Conservation (phyloP, 2,797 vertebrate species). For the Denticeps clupeoides region DNA sequence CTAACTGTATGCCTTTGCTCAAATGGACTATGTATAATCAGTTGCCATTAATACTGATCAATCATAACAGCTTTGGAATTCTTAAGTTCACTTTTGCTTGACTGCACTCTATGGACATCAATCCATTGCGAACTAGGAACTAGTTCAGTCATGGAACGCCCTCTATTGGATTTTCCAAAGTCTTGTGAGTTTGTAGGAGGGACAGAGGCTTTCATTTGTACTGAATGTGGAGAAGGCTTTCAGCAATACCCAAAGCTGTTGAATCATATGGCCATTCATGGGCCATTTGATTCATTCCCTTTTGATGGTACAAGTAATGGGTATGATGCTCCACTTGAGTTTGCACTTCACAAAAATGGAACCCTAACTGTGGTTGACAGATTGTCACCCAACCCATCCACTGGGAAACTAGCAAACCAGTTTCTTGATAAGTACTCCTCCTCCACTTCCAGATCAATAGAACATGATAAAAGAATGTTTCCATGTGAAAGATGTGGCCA, state of each 20-base stretch:
- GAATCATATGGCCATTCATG: constrained; percentile 60
- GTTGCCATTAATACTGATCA: too few relatives aligned
- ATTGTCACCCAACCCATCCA: constrained; percentile 33
- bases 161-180: constrained; percentile 36
- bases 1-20: too few relatives aligned
- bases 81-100: too few relatives aligned
- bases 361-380: constrained; percentile 58
- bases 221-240: constrained; percentile 71
- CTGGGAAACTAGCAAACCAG: constrained; percentile 38
- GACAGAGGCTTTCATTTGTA: constrained; percentile 64
- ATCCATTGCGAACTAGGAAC: too few relatives aligned
- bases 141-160: constrained; percentile 46
- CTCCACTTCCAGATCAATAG: neutral
- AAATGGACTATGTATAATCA: too few relatives aligned
- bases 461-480: constrained; percentile 26
- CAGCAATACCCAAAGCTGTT: constrained; percentile 57
- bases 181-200: constrained; percentile 37
- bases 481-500: constrained; percentile 62
- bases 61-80: too few relatives aligned
- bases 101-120: too few relatives aligned
- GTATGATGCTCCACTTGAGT: constrained; percentile 60
- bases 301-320: constrained; percentile 56
- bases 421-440: constrained; percentile 16
- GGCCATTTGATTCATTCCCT: constrained; percentile 55
- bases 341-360: constrained; percentile 69